Conservation (phyloP, 2,888 invertebrate species). For the Odontocolon sp. region DNA sequence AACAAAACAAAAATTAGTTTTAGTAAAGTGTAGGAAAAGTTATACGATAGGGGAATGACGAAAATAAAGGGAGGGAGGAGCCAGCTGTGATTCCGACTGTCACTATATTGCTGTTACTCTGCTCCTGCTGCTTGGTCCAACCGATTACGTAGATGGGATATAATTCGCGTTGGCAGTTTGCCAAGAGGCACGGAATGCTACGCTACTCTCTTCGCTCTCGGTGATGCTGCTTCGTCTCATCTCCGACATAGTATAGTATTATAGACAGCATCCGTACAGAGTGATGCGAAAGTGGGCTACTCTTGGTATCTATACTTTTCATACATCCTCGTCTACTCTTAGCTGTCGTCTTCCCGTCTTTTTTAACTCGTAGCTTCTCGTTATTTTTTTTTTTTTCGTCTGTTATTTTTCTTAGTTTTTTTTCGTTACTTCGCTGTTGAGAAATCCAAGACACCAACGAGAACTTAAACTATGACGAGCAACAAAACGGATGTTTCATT, state of each 20-base stretch:
- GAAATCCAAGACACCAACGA: slow-evolving; percentile 2
- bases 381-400: not conserved
- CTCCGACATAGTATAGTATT: slow-evolving; percentile 17
- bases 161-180: slow-evolving; percentile 49
- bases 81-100: slow-evolving; percentile 45
- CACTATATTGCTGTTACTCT: not conserved
- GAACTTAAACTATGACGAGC: slow-evolving; percentile 2
- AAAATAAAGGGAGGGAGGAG: slow-evolving; percentile 3
- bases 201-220: not conserved
- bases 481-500: slow-evolving; percentile 23
- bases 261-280: not conserved
- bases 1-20: not conserved
- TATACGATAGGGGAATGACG: not conserved
- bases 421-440: not conserved
- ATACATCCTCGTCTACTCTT: not conserved
- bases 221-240: slow-evolving; percentile 30
- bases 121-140: slow-evolving; percentile 37
- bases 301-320: slow-evolving; percentile 22
- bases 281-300: slow-evolving; percentile 30
- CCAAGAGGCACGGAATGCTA: slow-evolving; percentile 23
- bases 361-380: not conserved
- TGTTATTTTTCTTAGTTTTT: slow-evolving; percentile 4
- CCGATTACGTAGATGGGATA: slow-evolving; percentile 59
- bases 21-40: not conserved
- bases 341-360: not conserved